These are phyloP conservation scores for Protobothrops mucrosquamatus DNA, from an alignment of 2,113 vertebrate species.

Conservation along the genomic window DNA sequence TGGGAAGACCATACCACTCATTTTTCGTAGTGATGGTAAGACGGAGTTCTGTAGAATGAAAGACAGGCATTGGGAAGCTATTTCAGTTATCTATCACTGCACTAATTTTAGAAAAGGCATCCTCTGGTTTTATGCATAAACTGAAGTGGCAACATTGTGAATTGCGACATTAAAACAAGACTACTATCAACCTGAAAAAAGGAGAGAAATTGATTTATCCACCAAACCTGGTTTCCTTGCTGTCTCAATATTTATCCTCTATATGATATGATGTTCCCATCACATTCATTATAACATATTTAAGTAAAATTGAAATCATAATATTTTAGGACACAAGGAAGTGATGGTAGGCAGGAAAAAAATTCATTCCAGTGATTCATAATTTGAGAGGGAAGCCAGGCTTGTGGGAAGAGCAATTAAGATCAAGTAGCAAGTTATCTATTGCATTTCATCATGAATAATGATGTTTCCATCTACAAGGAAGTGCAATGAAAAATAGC, in stretches of 20 bases:
- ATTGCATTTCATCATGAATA: neutral
- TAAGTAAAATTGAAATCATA: slow-evolving; percentile 48
- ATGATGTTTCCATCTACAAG: neutral
- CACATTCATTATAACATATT: slow-evolving; percentile 44
- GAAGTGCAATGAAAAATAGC: neutral
- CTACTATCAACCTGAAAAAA: neutral
- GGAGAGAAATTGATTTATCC: slow-evolving; percentile 26
- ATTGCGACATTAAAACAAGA: neutral
- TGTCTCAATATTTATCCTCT: slow-evolving; percentile 29
- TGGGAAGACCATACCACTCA: neutral
- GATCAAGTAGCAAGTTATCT: neutral
- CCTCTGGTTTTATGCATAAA: neutral
- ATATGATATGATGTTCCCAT: slow-evolving; percentile 48
- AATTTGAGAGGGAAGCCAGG: neutral
- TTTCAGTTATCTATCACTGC: neutral
- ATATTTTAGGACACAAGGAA: slow-evolving; percentile 22
- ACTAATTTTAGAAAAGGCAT: neutral
- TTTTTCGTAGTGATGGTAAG: neutral
- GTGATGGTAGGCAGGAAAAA: slow-evolving; percentile 9
- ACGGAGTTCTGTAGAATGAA: neutral
- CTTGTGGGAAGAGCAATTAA: slow-evolving; percentile 25
- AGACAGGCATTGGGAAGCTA: neutral
- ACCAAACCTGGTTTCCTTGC: neutral
- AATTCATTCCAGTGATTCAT: slow-evolving; percentile 19
- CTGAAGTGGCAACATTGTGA: neutral